Base-by-base conservation (phyloP, 2,113 vertebrate genomes). In the Aldabrachelys gigantea region DNA sequence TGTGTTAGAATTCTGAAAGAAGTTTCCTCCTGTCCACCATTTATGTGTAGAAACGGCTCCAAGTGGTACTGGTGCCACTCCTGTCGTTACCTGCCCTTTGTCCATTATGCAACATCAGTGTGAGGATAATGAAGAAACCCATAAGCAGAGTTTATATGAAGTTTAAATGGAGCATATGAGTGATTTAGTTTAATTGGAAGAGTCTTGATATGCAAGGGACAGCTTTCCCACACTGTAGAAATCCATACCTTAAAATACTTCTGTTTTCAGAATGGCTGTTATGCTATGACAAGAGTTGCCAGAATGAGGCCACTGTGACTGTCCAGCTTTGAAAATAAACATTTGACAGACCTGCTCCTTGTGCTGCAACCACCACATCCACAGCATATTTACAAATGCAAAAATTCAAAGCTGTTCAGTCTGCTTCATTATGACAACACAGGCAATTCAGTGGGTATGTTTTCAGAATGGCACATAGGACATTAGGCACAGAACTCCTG, bases 311-410 rank as follows among this genome's bases (percentile, higher is more conserved):
- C 95, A 92, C 75, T 90, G 85, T 88, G 93, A 81, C 92, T 53
- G 89, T 95, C 97, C 96, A 94, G 91, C 94, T 97, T 96, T 95
- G 95, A 97, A 98, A 96, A 97, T 97, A 97, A 97, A 97, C 87
- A 97, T 95, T 90, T 95, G 94, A 95, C 88, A 97, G 97, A 95
- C 95, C 92, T 97, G 93, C 94, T 97, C 92, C 94, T 96, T 94
- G 91, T 95, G 87, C 85, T 16, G 4, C 91, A 96, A 80, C 85
- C 91, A 94, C 93, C 65, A 50, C 89, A 89, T 96, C 87, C 89
- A 91, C 7, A 10, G 86, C 96, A 95, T 96, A 96, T 93, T 96
- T 96, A 91, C 91, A 95, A 96, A 94, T 94, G 87, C 86, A 84
- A 93, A 93, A 94, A 93, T 82, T 72, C 94, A 96, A 97, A 97